phyloP scores from a whole-genome alignment of 2,888 invertebrate species.

The Dynastes maya region DNA sequence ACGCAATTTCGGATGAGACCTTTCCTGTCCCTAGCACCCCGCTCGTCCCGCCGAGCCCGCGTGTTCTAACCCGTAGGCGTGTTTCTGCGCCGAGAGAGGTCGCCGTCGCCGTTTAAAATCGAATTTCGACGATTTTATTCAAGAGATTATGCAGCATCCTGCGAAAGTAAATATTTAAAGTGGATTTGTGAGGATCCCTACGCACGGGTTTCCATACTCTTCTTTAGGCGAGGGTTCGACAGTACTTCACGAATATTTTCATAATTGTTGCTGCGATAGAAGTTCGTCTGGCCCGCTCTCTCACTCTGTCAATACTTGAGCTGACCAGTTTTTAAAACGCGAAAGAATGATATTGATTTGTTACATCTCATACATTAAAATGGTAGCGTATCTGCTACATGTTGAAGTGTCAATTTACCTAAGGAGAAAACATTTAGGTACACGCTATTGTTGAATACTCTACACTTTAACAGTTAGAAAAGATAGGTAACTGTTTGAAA shows the following conservation, averaged over 20 bases:
- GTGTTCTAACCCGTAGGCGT: conserved; percentile 38
- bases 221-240: conserved; percentile 12
- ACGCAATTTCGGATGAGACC: conserved; percentile 49
- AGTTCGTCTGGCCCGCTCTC: neutral
- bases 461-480: no score
- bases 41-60: conserved; percentile 16
- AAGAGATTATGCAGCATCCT: conserved; percentile 49
- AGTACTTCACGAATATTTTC: conserved; percentile 44
- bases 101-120: conserved; percentile 48
- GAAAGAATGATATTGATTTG: neutral
- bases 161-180: conserved; percentile 51
- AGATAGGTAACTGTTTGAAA: no score
- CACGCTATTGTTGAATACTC: no score
- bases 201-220: conserved; percentile 36
- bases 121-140: conserved; percentile 51
- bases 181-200: conserved; percentile 43
- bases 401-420: no score
- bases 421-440: no score
- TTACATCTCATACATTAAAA: no score
- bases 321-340: neutral
- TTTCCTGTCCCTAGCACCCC: conserved; percentile 22
- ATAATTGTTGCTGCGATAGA: conserved; percentile 42
- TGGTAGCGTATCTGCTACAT: no score
- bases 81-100: conserved; percentile 37
- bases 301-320: neutral